phyloP scores from a whole-genome alignment of 2,888 invertebrate genomes.

The Mesochorus sp. region DNA sequence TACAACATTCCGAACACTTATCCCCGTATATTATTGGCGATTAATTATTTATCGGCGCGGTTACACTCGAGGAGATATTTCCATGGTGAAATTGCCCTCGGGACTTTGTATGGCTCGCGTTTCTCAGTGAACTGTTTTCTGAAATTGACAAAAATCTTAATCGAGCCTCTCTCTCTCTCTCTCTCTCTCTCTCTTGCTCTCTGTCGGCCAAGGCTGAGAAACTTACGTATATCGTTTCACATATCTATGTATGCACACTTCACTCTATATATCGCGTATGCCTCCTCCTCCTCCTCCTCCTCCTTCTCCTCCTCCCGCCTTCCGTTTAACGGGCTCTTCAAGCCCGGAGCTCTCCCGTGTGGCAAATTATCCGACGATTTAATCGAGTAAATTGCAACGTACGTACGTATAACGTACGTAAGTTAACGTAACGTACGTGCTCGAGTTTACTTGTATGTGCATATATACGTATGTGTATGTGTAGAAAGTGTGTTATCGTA shows the following conservation, averaged over 20 bases:
- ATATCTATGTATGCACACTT: background rate
- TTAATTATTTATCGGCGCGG: conserved; percentile 20
- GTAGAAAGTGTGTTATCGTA: background rate
- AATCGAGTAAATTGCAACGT: conserved; percentile 58
- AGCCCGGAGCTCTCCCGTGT: conserved; percentile 49
- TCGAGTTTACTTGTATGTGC: conserved; percentile 18
- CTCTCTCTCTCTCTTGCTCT: too few relatives aligned
- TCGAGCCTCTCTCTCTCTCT: too few relatives aligned
- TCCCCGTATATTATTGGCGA: conserved; percentile 14
- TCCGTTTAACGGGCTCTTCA: conserved; percentile 53
- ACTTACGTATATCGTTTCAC: background rate
- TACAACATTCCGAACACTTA: conserved; percentile 50
- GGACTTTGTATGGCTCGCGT: background rate
- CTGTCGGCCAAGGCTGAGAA: conserved; percentile 12
- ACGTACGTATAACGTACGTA: conserved; percentile 43
- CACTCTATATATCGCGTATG: conserved; percentile 1
- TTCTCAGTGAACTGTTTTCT: conserved; percentile 12
- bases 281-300: background rate
- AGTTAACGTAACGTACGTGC: conserved; percentile 42
- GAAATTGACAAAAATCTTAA: conserved; percentile 49
- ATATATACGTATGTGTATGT: background rate
- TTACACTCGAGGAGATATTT: background rate
- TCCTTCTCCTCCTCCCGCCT: conserved; percentile 48
- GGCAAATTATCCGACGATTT: conserved; percentile 60
- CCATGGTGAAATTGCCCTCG: background rate